Conservation (phyloP, 2,888 invertebrate genomes). For the Hydropsyche betteni region DNA sequence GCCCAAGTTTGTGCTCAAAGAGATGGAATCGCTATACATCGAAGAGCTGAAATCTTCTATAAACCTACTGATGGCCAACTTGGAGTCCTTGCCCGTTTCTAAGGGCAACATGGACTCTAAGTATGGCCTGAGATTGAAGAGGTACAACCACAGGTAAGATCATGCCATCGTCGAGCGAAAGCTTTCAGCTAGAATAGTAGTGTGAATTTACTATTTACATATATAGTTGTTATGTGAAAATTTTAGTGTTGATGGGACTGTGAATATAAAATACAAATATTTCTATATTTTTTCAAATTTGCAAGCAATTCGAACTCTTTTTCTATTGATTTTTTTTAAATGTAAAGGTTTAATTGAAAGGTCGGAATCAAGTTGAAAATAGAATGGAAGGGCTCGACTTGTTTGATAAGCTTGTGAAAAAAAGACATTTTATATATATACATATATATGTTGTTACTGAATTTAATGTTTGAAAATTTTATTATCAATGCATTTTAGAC, state of each 20-base stretch:
- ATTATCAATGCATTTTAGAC: slow-evolving; percentile 18
- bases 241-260: slow-evolving; percentile 32
- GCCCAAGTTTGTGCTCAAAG: slow-evolving; percentile 99
- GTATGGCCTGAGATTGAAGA: slow-evolving; percentile 97
- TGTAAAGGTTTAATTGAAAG: neutral
- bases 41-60: slow-evolving; percentile 98
- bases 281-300: slow-evolving; percentile 36
- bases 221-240: slow-evolving; percentile 38
- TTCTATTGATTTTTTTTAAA: too few species aligned
- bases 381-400: neutral
- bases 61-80: slow-evolving; percentile 97
- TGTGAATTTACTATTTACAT: slow-evolving; percentile 34
- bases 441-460: neutral
- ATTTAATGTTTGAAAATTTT: slow-evolving; percentile 18
- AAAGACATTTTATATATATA: neutral
- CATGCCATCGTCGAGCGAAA: neutral
- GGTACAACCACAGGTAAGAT: slow-evolving; percentile 93
- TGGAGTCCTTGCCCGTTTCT: slow-evolving; percentile 98
- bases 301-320: slow-evolving; percentile 4
- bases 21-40: slow-evolving; percentile 99
- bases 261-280: slow-evolving; percentile 6
- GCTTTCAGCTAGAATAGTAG: slow-evolving; percentile 29
- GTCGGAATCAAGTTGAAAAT: neutral
- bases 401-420: slow-evolving; percentile 9
- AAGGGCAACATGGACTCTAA: slow-evolving; percentile 97